A percentile compares a stretch with the other conserved stretches of the same genome.
These are phyloP conservation scores for Neoaliturus tenellus DNA, from an alignment of 2,888 invertebrate species.

Conservation along the genomic window DNA sequence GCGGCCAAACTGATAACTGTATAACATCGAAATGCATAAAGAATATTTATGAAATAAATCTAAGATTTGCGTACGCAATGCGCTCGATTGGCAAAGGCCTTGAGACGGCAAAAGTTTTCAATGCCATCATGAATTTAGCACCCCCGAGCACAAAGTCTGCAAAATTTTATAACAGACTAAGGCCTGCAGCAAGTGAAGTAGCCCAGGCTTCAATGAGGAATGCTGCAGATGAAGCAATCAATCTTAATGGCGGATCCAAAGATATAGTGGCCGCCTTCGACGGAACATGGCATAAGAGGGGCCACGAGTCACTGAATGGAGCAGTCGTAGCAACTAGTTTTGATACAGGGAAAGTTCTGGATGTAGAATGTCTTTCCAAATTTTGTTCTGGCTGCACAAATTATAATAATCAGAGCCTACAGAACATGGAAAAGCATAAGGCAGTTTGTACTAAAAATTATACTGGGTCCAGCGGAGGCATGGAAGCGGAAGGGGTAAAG, in stretches of 20 bases:
- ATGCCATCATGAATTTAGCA: not conserved
- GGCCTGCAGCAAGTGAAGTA: no score
- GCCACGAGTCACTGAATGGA: slow-evolving; percentile 17
- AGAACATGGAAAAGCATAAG: not conserved
- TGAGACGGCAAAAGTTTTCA: not conserved
- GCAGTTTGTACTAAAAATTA: not conserved
- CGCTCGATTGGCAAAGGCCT: not conserved
- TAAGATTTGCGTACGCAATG: not conserved
- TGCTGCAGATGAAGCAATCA: slow-evolving; percentile 17
- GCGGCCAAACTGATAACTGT: no score
- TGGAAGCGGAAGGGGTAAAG: slow-evolving; percentile 56
- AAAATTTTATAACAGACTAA: no score
- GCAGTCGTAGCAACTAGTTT: slow-evolving; percentile 6
- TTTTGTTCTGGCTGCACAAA: not conserved
- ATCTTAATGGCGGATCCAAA: not conserved
- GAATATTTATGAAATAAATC: not conserved
- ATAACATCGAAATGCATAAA: no score
- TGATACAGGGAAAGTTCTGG: slow-evolving; percentile 25
- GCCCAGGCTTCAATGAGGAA: slow-evolving; percentile 32
- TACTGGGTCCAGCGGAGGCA: slow-evolving; percentile 40
- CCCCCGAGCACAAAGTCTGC: not conserved
- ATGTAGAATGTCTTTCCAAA: slow-evolving; percentile 10
- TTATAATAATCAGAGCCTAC: not conserved
- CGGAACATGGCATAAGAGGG: slow-evolving; percentile 4
- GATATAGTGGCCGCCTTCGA: slow-evolving; percentile 27